Percentiles rank a stretch among this genome's conserved stretches.
Evolutionary conservation across 2,888 invertebrate genomes (phyloP).

Genomic region (Opisthograptis luteolata): DNA sequence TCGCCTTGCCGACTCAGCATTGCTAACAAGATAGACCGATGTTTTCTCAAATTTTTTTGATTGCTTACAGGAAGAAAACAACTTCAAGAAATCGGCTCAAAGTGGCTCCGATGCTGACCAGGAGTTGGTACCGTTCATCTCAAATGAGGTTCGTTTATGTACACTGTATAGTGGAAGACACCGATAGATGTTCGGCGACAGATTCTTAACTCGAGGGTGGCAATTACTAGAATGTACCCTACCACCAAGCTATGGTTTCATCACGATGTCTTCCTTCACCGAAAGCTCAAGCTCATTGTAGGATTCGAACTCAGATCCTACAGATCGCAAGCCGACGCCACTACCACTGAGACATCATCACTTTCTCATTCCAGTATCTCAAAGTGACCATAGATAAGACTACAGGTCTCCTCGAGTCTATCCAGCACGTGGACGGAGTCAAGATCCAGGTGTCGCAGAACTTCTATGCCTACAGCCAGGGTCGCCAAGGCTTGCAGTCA

Average conservation of each 20-base stretch:
- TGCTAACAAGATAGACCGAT: too few species aligned
- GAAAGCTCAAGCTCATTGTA: too few species aligned
- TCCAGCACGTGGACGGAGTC: slow-evolving; percentile 67
- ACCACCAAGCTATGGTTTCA: too few species aligned
- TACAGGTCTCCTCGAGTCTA: slow-evolving; percentile 66
- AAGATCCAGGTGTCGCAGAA: slow-evolving; percentile 66
- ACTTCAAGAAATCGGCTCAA: slow-evolving; percentile 49
- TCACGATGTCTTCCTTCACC: too few species aligned
- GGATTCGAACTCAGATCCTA: too few species aligned
- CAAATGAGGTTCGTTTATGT: slow-evolving; percentile 63
- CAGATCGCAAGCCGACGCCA: too few species aligned
- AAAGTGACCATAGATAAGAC: slow-evolving; percentile 65
- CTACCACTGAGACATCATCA: too few species aligned
- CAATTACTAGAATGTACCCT: too few species aligned
- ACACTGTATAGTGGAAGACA: too few species aligned
- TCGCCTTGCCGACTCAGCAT: too few species aligned
- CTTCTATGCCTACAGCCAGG: slow-evolving; percentile 83
- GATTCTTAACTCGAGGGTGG: too few species aligned
- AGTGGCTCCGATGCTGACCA: slow-evolving; percentile 49
- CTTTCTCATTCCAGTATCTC: slow-evolving; percentile 55
- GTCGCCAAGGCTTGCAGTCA: slow-evolving; percentile 80
- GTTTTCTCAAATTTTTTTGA: background rate
- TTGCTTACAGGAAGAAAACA: slow-evolving; percentile 60
- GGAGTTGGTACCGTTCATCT: slow-evolving; percentile 59
- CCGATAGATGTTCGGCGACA: too few species aligned